These are phyloP conservation scores for Netta rufina DNA, from an alignment of 2,797 vertebrate genomes.

Conservation along the genomic window DNA sequence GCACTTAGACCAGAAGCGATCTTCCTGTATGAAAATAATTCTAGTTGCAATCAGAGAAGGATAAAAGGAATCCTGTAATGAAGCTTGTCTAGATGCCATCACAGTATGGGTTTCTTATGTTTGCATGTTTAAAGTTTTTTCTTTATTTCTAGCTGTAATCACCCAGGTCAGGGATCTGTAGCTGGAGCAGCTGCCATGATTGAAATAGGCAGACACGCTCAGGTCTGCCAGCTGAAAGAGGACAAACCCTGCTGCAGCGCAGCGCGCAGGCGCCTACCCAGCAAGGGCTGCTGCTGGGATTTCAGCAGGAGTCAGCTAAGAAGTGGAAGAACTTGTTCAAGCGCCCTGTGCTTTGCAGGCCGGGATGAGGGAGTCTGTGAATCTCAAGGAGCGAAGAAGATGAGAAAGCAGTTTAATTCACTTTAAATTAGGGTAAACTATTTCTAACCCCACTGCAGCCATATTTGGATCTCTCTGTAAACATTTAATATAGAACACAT, in stretches of 20 bases:
- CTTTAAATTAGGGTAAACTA: background rate
- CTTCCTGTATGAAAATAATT: constrained; percentile 23
- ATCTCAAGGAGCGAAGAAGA: constrained; percentile 20
- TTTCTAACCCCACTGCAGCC: background rate
- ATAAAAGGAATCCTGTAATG: background rate
- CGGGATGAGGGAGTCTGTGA: background rate
- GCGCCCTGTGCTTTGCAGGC: background rate
- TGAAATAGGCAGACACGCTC: background rate
- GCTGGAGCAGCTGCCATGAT: background rate
- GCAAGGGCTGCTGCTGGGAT: background rate
- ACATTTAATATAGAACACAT: background rate
- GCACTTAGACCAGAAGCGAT: background rate
- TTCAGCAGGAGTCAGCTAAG: background rate
- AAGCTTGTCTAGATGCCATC: constrained; percentile 20
- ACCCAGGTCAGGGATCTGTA: background rate
- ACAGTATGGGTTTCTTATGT: background rate
- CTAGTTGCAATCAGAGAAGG: background rate
- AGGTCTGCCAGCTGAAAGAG: background rate
- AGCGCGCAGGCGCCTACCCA: background rate
- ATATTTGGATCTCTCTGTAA: background rate
- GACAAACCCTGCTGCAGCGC: background rate
- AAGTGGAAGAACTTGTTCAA: constrained; percentile 23
- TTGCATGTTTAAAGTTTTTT: constrained; percentile 28
- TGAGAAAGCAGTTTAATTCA: background rate
- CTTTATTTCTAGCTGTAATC: background rate